These are phyloP conservation scores for Tethea ocularis DNA, from an alignment of 2,888 invertebrate species.

Conservation along the genomic window DNA sequence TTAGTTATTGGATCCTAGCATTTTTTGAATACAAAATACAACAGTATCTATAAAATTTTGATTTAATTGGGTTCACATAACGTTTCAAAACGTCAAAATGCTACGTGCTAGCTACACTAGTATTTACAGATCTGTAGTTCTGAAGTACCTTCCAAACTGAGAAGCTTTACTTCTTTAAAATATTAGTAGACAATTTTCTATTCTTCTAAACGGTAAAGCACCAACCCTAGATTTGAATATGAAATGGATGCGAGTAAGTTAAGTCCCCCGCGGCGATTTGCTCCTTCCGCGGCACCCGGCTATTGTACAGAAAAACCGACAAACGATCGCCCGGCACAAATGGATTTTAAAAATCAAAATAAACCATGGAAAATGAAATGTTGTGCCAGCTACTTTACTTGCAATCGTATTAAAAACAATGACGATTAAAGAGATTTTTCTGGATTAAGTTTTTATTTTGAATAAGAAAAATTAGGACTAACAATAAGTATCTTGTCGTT, in stretches of 20 bases:
- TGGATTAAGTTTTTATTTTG: neutral
- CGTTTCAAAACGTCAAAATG: too few relatives aligned
- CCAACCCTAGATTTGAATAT: constrained; percentile 54
- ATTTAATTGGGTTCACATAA: too few relatives aligned
- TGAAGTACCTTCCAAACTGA: too few relatives aligned
- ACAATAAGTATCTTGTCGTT: too few relatives aligned
- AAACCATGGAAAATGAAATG: constrained; percentile 15
- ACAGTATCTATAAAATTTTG: too few relatives aligned
- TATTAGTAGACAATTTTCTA: too few relatives aligned
- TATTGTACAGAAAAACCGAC: constrained; percentile 14
- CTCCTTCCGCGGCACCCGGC: constrained; percentile 14
- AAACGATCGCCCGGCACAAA: constrained; percentile 16
- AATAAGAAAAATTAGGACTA: constrained; percentile 55
- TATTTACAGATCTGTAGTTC: too few relatives aligned
- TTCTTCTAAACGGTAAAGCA: neutral
- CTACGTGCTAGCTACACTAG: too few relatives aligned
- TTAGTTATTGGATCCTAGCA: too few relatives aligned
- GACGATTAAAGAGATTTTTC: neutral
- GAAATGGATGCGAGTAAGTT: constrained; percentile 47
- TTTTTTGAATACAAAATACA: too few relatives aligned
- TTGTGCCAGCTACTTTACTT: neutral
- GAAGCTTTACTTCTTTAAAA: too few relatives aligned
- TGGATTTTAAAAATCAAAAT: constrained; percentile 27
- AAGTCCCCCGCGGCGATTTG: constrained; percentile 25
- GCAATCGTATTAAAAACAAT: neutral